These are phyloP conservation scores for Amphipyra berbera DNA, from an alignment of 2,888 invertebrate genomes.

Conservation along the genomic window DNA sequence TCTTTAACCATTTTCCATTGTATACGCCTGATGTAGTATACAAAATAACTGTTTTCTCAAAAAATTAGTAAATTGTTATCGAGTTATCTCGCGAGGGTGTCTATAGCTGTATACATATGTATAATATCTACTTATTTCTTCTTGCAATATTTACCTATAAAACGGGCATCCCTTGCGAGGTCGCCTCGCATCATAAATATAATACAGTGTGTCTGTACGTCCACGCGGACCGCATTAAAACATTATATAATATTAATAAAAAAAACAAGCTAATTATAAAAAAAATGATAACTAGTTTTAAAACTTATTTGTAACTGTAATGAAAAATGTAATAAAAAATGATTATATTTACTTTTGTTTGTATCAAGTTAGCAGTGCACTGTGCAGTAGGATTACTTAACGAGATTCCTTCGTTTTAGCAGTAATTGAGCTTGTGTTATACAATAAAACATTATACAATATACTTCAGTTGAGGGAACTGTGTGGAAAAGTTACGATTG, in stretches of 20 bases:
- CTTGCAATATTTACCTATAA: conserved; percentile 51
- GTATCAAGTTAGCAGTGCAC: conserved; percentile 58
- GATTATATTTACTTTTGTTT: conserved; percentile 59
- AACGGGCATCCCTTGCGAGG: conserved; percentile 32
- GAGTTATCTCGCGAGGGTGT: conserved; percentile 42
- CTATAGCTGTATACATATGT: conserved; percentile 41
- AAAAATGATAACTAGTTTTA: conserved; percentile 77
- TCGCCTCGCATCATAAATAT: conserved; percentile 30
- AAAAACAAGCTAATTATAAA: conserved; percentile 74
- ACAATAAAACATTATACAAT: conserved; percentile 34
- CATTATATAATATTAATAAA: conserved; percentile 65
- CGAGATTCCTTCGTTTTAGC: conserved; percentile 64
- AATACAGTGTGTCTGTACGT: conserved; percentile 60
- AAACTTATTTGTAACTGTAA: conserved; percentile 81
- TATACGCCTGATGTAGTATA: conserved; percentile 32
- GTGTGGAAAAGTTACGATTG: neutral
- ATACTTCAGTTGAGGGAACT: conserved; percentile 42
- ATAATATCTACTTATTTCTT: conserved; percentile 47
- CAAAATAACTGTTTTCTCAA: conserved; percentile 31
- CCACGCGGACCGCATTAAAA: conserved; percentile 62
- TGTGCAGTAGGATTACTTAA: conserved; percentile 65
- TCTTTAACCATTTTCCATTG: conserved; percentile 7
- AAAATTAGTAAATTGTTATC: conserved; percentile 51
- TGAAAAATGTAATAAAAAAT: conserved; percentile 75
- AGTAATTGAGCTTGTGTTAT: conserved; percentile 58